phyloP scores from a whole-genome alignment of 2,797 vertebrate species.

The Hipposideros larvatus region DNA sequence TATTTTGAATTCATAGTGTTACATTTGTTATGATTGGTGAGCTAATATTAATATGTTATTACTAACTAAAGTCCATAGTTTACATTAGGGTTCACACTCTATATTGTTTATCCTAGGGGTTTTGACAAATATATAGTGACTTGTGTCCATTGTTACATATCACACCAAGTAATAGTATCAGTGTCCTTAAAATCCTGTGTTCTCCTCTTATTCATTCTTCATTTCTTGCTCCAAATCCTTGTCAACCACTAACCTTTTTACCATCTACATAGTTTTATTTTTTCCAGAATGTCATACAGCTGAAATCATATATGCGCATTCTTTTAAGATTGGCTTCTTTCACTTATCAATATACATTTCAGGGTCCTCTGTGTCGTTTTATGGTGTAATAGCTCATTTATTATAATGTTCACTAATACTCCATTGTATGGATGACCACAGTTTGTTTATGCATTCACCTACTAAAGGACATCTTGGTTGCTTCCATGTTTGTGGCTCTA shows the following conservation, averaged over 20 bases:
- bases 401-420: background rate
- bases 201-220: background rate
- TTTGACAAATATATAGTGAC: background rate
- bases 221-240: background rate
- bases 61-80: background rate
- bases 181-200: background rate
- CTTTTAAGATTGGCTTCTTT: background rate
- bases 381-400: background rate
- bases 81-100: background rate
- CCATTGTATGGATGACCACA: background rate
- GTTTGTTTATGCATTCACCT: background rate
- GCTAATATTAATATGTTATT: background rate
- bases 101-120: background rate
- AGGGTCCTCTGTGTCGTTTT: background rate
- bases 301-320: background rate
- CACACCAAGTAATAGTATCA: background rate
- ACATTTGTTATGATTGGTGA: background rate
- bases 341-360: background rate
- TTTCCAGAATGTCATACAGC: background rate
- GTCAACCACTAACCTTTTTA: background rate
- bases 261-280: background rate
- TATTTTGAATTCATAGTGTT: background rate
- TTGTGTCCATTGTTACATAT: background rate
- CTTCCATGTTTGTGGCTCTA: background rate
- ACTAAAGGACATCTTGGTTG: background rate